A percentile compares a stretch with the other conserved stretches of the same genome.
Evolutionary conservation across 2,113 vertebrate species (phyloP).

Genomic region (Albula goreensis): DNA sequence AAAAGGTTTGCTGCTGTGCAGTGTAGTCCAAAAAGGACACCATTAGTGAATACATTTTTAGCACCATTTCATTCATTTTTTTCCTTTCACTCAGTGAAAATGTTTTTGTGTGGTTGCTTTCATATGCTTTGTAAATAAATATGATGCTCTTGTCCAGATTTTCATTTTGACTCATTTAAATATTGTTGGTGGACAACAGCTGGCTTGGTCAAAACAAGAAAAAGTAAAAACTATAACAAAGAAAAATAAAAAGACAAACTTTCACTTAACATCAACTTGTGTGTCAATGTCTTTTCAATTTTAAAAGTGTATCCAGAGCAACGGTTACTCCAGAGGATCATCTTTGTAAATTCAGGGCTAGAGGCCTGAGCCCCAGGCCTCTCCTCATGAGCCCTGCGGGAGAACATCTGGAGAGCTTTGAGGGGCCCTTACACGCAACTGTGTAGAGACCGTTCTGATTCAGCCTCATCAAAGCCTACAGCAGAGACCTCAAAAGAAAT

Average conservation of each 20-base stretch:
- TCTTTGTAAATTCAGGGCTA: background rate
- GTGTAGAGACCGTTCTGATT: background rate
- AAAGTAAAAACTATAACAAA: background rate
- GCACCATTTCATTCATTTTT: no score
- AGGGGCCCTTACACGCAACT: background rate
- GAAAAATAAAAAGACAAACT: background rate
- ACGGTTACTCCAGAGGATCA: background rate
- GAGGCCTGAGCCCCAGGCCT: constrained; percentile 1
- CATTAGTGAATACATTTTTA: no score
- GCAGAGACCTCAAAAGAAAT: background rate
- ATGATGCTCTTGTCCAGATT: no score
- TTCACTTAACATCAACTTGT: background rate
- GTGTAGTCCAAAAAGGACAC: no score
- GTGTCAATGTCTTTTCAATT: background rate
- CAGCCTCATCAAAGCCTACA: background rate
- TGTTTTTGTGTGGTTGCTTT: no score
- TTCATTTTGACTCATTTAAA: no score
- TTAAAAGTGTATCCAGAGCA: background rate
- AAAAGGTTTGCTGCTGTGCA: no score
- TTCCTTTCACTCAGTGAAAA: no score
- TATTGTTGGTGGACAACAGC: no score
- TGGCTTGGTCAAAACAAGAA: no score
- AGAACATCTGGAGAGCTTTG: background rate
- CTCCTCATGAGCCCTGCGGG: background rate
- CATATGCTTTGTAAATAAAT: no score